Evolutionary conservation across 2,888 invertebrate species (phyloP), one percentile per base, ranked within the genome.

Genomic region (Halictus quadricinctus): DNA sequence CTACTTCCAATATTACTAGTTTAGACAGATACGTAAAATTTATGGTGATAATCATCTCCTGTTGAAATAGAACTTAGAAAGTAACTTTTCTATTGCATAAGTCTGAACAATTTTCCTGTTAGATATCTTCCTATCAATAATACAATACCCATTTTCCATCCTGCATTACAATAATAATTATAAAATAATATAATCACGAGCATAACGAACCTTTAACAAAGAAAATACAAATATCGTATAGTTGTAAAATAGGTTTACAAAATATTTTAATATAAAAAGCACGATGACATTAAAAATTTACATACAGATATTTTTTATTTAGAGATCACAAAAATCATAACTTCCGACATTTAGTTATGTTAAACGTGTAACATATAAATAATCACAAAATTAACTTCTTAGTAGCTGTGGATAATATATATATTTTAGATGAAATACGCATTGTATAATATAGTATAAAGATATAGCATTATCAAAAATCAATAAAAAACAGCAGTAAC

Each of bases 1-100:
- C 80, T 88, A 89, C 87, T 88, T 88, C 84, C 86, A 85, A 91
- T 88, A 90, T 90, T 91, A 90, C 54, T 76, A 60, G 12, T 88
- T 79, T 29, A 88, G 87, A 88, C 89, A 89, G 18, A 36, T 60
- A 80, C 58, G 50, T 77, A 73, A 72, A 72, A 64, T 72, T 54
- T 48, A 69, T 60, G 69, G 29, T 36, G 43, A 72, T 58, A 72
- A 54, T 54, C 48, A 66, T 29, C 13, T 78, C 12, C 36, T 73
- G 50, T 70, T 64, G 58, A 64, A 82, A 79, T 75, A 77, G 54
- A 79, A 85, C 78, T 82, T 85, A 77, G 77, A 80, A 87, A 87
- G 81, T 69, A 77, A 60, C 21, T n/a, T 73, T 73, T 76, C 15
- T 73, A 46, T 29, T 79, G 41, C 43, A 66, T 1, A 77, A 21